Evolutionary conservation across 2,113 vertebrate species (phyloP), one percentile per base, ranked within the genome.

Genomic region (Archilochus colubris): DNA sequence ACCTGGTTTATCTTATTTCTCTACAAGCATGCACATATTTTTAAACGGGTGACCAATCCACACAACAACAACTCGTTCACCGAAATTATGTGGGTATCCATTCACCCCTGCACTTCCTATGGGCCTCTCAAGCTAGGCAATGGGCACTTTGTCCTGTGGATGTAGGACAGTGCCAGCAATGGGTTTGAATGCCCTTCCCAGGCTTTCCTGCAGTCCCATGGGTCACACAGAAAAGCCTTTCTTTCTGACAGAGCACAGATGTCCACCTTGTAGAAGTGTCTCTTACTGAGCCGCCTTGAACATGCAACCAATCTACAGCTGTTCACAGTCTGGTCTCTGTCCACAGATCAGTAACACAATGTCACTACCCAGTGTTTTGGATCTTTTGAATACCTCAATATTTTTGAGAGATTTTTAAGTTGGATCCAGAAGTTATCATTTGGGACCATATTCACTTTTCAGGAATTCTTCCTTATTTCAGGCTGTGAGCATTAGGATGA

Each of bases 201-300:
- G 36, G 40, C 31, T 69, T 82, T 57, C 12, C 76, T 91, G 50
- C 25, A 28, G 28, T 33, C 43, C 28, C 46, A 30, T 9, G 15
- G 28, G 50, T 28, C 15, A 53, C 9, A 19, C 4, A 8, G 9
- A 80, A 33, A 18, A 33, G 20, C 6, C 11, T 91, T 80, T 77
- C 9, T 25, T 77, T 81, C 28, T 43, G 7, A 44, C 9, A 64
- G 13, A 31, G 15, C 17, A 25, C 0, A 0, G 7, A n/a, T 15
- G 4, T 58, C 8, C 6, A 4, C 14, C 58, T 61, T 78, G 59
- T 36, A 82, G 27, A 77, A 70, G 30, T 7, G 6, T 51, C 24
- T 55, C 19, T 4, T 33, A 43, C 22, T 8, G 5, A 63, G 1
- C 14, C 28, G 21, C 23, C 23, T 31, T 77, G 30, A 68, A 73